A percentile compares a stretch with the other conserved stretches of the same genome.
phyloP scores from a whole-genome alignment of 2,113 vertebrate species.

The Cheirogaleus medius region DNA sequence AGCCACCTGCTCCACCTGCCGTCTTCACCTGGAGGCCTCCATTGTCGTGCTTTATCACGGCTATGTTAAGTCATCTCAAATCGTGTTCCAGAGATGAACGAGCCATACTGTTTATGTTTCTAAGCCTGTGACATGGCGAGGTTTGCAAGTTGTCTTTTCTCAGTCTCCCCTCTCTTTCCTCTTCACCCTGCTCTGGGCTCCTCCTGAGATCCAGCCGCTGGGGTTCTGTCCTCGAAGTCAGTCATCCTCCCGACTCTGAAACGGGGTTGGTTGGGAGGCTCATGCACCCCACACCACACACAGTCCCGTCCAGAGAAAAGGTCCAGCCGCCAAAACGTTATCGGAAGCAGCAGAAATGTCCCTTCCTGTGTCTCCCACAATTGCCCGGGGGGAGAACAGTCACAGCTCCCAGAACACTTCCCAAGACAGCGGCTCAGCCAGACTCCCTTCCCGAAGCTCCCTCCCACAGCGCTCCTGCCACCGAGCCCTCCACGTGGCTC shows the following conservation, averaged over 20 bases:
- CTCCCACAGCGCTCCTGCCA: not conserved
- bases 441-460: not conserved
- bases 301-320: not conserved
- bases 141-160: not conserved
- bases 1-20: not conserved
- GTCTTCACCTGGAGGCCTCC: not conserved
- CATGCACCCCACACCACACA: rapidly evolving
- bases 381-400: rapidly evolving
- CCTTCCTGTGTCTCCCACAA: rapidly evolving
- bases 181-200: not conserved
- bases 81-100: not conserved
- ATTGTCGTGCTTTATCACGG: rapidly evolving
- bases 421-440: not conserved
- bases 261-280: rapidly evolving
- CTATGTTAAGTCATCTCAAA: not conserved
- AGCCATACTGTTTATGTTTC: rapidly evolving
- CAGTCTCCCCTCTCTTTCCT: not conserved
- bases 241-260: too few species aligned
- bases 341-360: not conserved
- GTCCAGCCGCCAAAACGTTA: rapidly evolving
- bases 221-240: too few species aligned
- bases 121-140: rapidly evolving
- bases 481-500: rapidly evolving
- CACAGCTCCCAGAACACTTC: rapidly evolving
- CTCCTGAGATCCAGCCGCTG: not conserved